Percentiles rank a stretch among this genome's conserved stretches.
phyloP scores from a whole-genome alignment of 2,888 invertebrate genomes.

The Drosophila prolongata region DNA sequence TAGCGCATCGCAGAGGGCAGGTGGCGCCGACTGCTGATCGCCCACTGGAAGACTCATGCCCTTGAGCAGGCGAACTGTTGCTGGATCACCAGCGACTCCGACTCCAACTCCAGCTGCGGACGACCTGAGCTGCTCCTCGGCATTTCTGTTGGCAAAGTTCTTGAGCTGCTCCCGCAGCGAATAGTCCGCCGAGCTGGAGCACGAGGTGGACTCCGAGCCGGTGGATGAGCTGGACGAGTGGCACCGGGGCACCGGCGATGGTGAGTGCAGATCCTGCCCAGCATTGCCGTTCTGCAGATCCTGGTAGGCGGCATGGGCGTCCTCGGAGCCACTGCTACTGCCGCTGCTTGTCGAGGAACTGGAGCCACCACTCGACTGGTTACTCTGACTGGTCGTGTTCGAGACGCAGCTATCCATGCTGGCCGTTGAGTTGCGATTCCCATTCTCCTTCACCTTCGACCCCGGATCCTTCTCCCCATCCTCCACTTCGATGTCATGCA shows the following conservation, averaged over 20 bases:
- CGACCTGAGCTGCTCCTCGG: constrained; percentile 49
- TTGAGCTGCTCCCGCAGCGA: constrained; percentile 83
- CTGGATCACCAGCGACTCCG: not conserved
- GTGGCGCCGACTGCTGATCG: constrained; percentile 34
- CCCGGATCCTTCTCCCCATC: constrained; percentile 5
- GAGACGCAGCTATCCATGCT: constrained; percentile 84
- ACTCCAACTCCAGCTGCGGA: constrained; percentile 7
- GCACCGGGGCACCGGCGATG: constrained; percentile 13
- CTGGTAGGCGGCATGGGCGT: constrained; percentile 79
- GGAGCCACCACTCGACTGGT: constrained; percentile 57
- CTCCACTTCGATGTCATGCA: constrained; percentile 52
- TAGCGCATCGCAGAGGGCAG: constrained; percentile 74
- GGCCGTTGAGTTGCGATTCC: constrained; percentile 82
- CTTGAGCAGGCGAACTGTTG: constrained; percentile 50
- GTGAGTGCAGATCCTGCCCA: constrained; percentile 52
- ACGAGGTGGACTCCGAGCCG: constrained; percentile 73
- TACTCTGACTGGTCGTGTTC: constrained; percentile 72
- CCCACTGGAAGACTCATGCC: constrained; percentile 55
- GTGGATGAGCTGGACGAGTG: constrained; percentile 39
- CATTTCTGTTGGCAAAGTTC: constrained; percentile 79
- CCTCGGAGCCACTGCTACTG: constrained; percentile 60
- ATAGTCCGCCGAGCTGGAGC: constrained; percentile 83
- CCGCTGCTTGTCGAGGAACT: constrained; percentile 14
- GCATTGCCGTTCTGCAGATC: constrained; percentile 83
- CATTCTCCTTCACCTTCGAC: constrained; percentile 43